A percentile compares a stretch with the other conserved stretches of the same genome.
Conservation (phyloP, 92 coral and sea anemone species). For the Bergia puertoricense region DNA sequence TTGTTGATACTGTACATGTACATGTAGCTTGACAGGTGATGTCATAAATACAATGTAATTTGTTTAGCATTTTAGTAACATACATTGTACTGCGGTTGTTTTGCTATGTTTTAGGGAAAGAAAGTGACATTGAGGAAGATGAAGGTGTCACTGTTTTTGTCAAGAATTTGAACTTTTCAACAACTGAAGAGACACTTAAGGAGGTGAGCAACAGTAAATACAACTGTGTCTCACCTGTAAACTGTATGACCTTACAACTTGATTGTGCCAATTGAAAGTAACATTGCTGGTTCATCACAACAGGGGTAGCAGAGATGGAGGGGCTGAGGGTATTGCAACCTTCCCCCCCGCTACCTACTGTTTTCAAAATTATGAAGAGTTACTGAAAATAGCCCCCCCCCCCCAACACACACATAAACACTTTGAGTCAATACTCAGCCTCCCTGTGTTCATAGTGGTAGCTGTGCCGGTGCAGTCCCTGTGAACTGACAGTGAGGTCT, state of each 20-base stretch:
- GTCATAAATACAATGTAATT: neutral
- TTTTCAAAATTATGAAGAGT: too few species aligned
- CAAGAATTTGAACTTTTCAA: constrained; percentile 89
- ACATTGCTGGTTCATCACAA: neutral
- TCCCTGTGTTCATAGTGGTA: too few species aligned
- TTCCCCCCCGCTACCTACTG: too few species aligned
- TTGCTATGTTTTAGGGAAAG: constrained; percentile 37
- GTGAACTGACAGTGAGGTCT: too few species aligned
- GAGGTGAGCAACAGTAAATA: constrained; percentile 57
- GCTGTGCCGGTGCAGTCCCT: too few species aligned
- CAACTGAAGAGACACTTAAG: constrained; percentile 78
- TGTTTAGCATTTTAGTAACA: neutral
- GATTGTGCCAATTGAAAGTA: neutral
- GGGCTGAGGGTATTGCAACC: too few species aligned
- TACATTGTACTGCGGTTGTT: neutral
- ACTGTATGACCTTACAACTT: neutral
- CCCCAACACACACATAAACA: too few species aligned
- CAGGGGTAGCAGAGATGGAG: too few species aligned
- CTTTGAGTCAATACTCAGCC: too few species aligned
- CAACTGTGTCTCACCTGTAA: neutral
- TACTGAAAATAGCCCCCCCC: too few species aligned
- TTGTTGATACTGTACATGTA: too few species aligned
- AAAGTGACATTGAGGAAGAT: constrained; percentile 61
- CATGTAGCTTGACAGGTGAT: neutral
- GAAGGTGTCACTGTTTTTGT: constrained; percentile 88